Base-by-base conservation (phyloP, 2,113 vertebrate species). In the Hoplias malabaricus region DNA sequence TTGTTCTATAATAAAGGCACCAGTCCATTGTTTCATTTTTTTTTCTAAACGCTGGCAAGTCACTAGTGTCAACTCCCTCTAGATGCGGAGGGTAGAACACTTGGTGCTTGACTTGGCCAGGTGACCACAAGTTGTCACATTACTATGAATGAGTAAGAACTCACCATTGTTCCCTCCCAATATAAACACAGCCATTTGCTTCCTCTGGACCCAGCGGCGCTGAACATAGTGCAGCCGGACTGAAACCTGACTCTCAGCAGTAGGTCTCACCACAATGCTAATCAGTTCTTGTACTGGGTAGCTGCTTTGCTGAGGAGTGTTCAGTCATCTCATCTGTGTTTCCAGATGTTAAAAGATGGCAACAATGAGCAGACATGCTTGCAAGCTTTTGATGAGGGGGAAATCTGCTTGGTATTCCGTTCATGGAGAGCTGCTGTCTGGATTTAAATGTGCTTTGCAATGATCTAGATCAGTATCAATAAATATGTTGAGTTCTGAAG, bases 341-440 rank as follows among this genome's bases (percentile, higher is more conserved):
- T 66, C 73, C 61, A 75, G 73, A 63, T 75, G 61, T 66, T 59
- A 77, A 77, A 77, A 57, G 46, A 67, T 67, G 34, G 29, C 75
- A 77, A 40, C 65, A 69, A 77, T 77, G 68, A 69, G 33, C 63
- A 68, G 54, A 23, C 72, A 25, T 31, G 54, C 34, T 56, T 19
- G 31, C 59, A 53, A 23, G 73, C 61, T 27, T n/a, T 23, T 2
- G 16, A 5, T 69, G 65, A 25, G 42, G 50, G 38, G 75, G 61
- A 69, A 56, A 43, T 36, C 50, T 43, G 53, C 74, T 42, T 27
- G 48, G 63, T 56, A 34, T 68, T 25, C 31, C 36, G 59, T 36
- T 29, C 59, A 54, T 10, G 2, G 31, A 61, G 73, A 75, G 61
- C 19, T 33, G 63, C 72, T 36, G 34, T n/a, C 48, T 16, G 19